Base-by-base conservation (phyloP, 2,888 invertebrate species). In the Dryocosmus kuriphilus region DNA sequence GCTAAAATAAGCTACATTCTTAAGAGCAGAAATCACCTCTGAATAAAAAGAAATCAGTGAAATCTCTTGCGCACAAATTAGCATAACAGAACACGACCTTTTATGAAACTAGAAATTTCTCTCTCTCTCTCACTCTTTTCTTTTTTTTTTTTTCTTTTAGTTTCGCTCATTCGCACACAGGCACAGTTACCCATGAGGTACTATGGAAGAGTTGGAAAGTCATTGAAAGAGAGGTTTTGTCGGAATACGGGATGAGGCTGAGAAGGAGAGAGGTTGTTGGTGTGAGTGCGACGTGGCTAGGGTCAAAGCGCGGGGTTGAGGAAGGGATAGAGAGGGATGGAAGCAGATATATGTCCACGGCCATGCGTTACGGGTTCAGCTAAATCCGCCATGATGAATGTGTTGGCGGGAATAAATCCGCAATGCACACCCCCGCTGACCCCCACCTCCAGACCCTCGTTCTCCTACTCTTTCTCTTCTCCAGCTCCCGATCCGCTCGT, bases 341-440 rank as follows among this genome's bases (percentile, higher is more conserved):
- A 80, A 80, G 82, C 81, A 85, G 86, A 84, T 86, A 86, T 85
- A 83, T 87, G 87, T 87, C 80, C 77, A 81, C 77, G 82, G 84
- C 83, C 77, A 90, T 91, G 91, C 91, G 90, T 91, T 91, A 90
- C 91, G 91, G 91, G 91, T 91, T 91, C 91, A 91, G 90, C 90
- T 90, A 90, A 90, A 91, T 91, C 91, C 91, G 91, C 91, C 91
- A 91, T 91, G 91, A 90, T 90, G 91, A 91, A 91, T 91, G 91
- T 91, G 91, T 81, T 83, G 79, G 81, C 80, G 80, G 82, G 82
- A 91, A 91, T 91, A 90, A 91, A 91, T 90, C 91, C 91, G 91
- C 91, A 91, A 91, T 90, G 91, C 91, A 91, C 90, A 90, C 91
- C 91, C 89, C 82, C 89, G 90, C 89, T 90, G 90, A 87, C 88